Conservation (phyloP, 2,888 invertebrate genomes). For the Smittia sp. region DNA sequence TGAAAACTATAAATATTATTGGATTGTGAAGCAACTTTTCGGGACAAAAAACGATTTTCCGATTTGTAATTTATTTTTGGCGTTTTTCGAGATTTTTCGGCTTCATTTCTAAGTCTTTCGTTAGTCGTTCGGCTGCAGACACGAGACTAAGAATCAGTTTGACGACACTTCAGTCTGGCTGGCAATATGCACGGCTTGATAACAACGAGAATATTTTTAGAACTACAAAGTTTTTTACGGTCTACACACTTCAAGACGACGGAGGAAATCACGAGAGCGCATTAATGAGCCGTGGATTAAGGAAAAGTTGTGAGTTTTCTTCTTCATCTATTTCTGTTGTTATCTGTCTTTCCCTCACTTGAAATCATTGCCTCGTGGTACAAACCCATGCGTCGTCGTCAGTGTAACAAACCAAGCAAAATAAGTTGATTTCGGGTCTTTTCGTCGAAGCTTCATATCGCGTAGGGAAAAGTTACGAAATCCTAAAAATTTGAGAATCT, state of each 20-base stretch:
- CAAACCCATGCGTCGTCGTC: not conserved
- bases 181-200: too few species aligned
- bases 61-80: not conserved
- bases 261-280: conserved; percentile 10
- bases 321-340: conserved; percentile 14
- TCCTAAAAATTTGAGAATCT: too few species aligned
- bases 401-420: not conserved
- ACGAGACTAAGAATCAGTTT: not conserved
- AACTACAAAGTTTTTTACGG: conserved; percentile 16
- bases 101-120: not conserved
- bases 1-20: not conserved
- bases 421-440: too few species aligned
- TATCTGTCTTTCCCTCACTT: conserved; percentile 4
- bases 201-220: not conserved
- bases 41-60: not conserved
- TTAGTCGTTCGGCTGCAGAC: not conserved
- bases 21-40: too few species aligned
- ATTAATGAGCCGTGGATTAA: conserved; percentile 23
- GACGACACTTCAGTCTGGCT: not conserved
- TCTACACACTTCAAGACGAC: conserved; percentile 14
- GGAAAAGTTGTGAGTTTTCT: not conserved
- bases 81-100: too few species aligned
- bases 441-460: too few species aligned
- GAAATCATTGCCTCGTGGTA: not conserved
- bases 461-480: too few species aligned